phyloP scores from a whole-genome alignment of 2,797 vertebrate species.

The Kryptolebias ocellatus region DNA sequence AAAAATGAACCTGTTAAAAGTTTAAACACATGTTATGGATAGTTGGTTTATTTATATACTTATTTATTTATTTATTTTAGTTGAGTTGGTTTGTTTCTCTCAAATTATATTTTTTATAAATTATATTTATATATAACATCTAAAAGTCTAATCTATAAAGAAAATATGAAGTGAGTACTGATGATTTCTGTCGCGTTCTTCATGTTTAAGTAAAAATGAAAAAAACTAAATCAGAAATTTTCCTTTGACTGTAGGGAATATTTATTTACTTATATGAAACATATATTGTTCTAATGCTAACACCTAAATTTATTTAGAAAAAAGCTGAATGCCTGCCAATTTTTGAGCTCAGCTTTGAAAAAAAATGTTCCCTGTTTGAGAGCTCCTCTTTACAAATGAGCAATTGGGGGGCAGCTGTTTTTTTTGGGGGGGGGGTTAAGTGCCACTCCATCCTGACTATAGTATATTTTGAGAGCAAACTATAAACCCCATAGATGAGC shows the following conservation, averaged over 20 bases:
- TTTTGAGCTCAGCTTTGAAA: background rate
- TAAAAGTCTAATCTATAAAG: background rate
- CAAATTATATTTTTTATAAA: background rate
- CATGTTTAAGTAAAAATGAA: background rate
- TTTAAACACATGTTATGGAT: no score
- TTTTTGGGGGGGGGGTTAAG: background rate
- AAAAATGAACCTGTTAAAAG: no score
- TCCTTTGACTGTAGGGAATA: background rate
- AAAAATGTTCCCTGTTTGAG: slow-evolving; percentile 4
- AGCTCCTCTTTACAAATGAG: background rate
- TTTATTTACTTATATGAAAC: background rate
- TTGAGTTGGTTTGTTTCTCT: background rate
- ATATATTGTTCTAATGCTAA: background rate
- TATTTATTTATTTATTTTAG: no score
- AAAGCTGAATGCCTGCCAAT: background rate
- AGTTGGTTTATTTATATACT: no score
- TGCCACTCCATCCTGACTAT: slow-evolving; percentile 10
- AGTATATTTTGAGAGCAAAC: slow-evolving; percentile 5
- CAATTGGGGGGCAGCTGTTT: background rate
- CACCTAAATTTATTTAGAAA: background rate
- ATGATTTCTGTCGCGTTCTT: background rate
- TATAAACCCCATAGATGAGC: slow-evolving; percentile 1
- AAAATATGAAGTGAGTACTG: no score
- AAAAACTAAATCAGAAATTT: background rate
- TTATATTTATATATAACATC: no score